These are phyloP conservation scores for Drosophila truncata DNA, from an alignment of 1,140 invertebrate genomes.

Conservation along the genomic window DNA sequence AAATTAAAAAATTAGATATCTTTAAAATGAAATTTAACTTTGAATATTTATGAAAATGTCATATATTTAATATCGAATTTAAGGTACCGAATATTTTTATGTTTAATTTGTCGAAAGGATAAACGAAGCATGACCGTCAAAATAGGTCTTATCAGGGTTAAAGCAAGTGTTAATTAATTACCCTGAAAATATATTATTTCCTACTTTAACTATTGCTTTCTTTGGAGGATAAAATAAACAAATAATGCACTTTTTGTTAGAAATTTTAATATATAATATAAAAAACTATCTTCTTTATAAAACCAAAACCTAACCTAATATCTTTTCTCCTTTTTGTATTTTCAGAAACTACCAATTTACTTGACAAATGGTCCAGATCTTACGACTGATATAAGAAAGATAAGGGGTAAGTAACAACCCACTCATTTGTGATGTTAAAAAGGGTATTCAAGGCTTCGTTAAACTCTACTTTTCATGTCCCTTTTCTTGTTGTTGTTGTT, in stretches of 20 bases:
- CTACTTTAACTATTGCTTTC: background rate
- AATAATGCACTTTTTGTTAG: background rate
- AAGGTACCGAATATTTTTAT: too few species aligned
- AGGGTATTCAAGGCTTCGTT: conserved; percentile 13
- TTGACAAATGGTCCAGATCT: conserved; percentile 12
- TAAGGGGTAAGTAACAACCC: conserved; percentile 10
- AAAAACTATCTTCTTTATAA: too few species aligned
- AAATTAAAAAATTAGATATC: too few species aligned
- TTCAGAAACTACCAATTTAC: conserved; percentile 9
- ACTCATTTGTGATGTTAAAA: too few species aligned
- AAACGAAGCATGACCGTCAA: too few species aligned
- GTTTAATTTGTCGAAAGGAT: too few species aligned
- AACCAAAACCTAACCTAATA: background rate
- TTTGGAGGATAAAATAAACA: background rate
- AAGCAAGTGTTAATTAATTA: too few species aligned
- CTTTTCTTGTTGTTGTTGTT: background rate
- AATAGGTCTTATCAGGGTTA: too few species aligned
- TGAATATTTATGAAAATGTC: too few species aligned
- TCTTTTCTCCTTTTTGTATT: background rate
- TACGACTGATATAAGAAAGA: conserved; percentile 4
- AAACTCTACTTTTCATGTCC: background rate
- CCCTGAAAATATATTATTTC: background rate
- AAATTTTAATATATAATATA: background rate
- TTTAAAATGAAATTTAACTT: too few species aligned
- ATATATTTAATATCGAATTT: too few species aligned